Evolutionary conservation across 2,888 invertebrate species (phyloP).

Genomic region (Epinotia ramella): DNA sequence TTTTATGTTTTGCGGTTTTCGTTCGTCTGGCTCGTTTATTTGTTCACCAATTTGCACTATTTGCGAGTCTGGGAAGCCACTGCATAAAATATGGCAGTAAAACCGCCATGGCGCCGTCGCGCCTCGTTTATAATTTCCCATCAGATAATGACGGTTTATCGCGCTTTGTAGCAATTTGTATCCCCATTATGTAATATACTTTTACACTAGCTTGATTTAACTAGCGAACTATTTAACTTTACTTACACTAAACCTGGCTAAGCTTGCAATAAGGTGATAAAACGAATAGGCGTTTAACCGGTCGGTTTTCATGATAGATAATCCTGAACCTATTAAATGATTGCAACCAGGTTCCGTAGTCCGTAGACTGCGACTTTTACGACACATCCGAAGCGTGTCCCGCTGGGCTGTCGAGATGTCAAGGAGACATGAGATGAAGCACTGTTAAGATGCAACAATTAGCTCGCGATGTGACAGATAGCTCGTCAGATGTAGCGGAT

Average conservation of each 20-base stretch:
- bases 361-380: neutral
- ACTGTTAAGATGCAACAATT: slow-evolving; percentile 38
- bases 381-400: neutral
- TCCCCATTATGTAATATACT: slow-evolving; percentile 35
- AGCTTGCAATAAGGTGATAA: slow-evolving; percentile 17
- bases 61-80: slow-evolving; percentile 27
- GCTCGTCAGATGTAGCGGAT: slow-evolving; percentile 32
- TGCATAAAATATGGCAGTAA: slow-evolving; percentile 32
- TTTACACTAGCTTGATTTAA: slow-evolving; percentile 31
- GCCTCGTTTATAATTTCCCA: slow-evolving; percentile 27
- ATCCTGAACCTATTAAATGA: slow-evolving; percentile 12
- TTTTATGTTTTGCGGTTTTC: slow-evolving; percentile 58
- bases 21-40: slow-evolving; percentile 49
- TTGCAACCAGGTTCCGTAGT: neutral
- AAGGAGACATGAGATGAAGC: slow-evolving; percentile 1
- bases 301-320: slow-evolving; percentile 12
- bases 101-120: slow-evolving; percentile 20
- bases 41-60: slow-evolving; percentile 43
- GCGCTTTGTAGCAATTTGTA: slow-evolving; percentile 34
- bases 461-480: slow-evolving; percentile 47
- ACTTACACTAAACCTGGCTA: neutral
- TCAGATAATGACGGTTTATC: slow-evolving; percentile 35
- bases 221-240: neutral
- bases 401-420: slow-evolving; percentile 14
- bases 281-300: slow-evolving; percentile 16